Conservation (phyloP, 2,888 invertebrate genomes). For the Cosmorhoe ocellata region DNA sequence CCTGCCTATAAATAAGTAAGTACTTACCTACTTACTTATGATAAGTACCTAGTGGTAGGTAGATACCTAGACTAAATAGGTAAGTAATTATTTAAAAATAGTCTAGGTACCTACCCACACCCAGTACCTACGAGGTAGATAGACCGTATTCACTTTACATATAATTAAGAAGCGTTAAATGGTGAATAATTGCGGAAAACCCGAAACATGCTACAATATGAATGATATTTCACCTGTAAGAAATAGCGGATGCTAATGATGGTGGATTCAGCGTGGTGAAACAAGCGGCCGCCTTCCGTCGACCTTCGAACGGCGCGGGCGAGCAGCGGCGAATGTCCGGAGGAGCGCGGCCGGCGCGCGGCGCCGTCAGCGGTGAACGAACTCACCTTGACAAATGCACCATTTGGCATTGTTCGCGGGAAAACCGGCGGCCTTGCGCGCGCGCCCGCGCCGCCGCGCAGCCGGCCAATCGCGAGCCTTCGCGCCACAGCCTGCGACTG, state of each 20-base stretch:
- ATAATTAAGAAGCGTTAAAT: conserved; percentile 12
- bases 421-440: conserved; percentile 81
- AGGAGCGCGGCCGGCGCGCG: conserved; percentile 37
- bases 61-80: too few relatives aligned
- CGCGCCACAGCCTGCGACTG: conserved; percentile 79
- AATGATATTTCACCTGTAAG: conserved; percentile 70
- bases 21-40: too few relatives aligned
- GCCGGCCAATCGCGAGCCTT: conserved; percentile 72
- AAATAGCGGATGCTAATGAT: conserved; percentile 64
- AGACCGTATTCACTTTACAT: too few relatives aligned
- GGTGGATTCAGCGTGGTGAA: conserved; percentile 53
- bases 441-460: conserved; percentile 66
- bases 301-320: conserved; percentile 73
- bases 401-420: conserved; percentile 83
- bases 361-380: conserved; percentile 80
- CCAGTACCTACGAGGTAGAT: too few relatives aligned
- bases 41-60: too few relatives aligned
- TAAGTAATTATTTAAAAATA: too few relatives aligned
- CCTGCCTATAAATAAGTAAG: too few relatives aligned
- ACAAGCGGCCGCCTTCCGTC: conserved; percentile 64
- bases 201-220: conserved; percentile 30
- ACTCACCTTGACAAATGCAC: conserved; percentile 83
- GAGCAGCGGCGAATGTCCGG: conserved; percentile 62
- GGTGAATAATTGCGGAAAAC: conserved; percentile 28
- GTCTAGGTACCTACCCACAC: too few relatives aligned